Base-by-base conservation (phyloP, 2,888 invertebrate species). In the Rhodophaea formosa region DNA sequence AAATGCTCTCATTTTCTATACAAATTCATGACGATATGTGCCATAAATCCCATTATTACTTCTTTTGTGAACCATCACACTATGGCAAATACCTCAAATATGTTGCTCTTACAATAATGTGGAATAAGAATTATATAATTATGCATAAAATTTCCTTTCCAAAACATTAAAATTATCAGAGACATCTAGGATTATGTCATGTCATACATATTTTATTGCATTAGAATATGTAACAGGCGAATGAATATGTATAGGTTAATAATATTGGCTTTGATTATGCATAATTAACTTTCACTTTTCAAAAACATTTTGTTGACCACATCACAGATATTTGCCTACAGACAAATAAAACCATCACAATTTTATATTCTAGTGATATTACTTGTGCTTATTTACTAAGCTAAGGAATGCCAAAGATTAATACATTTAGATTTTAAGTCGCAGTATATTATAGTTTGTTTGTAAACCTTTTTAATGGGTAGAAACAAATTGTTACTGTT, bases 401-500 rank as follows among this genome's bases (percentile, higher is more conserved):
- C 76, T 74, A 79, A 79, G 76, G 72, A 81, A 89, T 90, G 82
- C 91, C 90, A 91, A 91, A 91, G 90, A 90, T 23, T 88, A 81
- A 75, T 81, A 80, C 72, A 71, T 77, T 73, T 90, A 90, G 89
- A 72, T 86, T 56, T 66, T 90, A 89, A 88, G 89, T 80, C 75
- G 77, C 77, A 76, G 68, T 81, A 74, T 77, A 71, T 73, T 71
- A 70, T 80, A 78, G 74, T 76, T 79, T 73, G 65, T 69, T 79
- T 74, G 66, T 75, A 71, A 72, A 72, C 72, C 72, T 73, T 72
- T 69, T 64, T 59, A 64, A 69, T 75, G 87, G 80, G 75, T 88
- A 82, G 89, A 90, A 90, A 89, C 90, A 90, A 82, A 89, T 90
- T 90, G 86, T 90, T 90, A 90, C 90, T 90, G 90, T 89, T 84